phyloP scores from a whole-genome alignment of 2,888 invertebrate species.

The Spodoptera picta region DNA sequence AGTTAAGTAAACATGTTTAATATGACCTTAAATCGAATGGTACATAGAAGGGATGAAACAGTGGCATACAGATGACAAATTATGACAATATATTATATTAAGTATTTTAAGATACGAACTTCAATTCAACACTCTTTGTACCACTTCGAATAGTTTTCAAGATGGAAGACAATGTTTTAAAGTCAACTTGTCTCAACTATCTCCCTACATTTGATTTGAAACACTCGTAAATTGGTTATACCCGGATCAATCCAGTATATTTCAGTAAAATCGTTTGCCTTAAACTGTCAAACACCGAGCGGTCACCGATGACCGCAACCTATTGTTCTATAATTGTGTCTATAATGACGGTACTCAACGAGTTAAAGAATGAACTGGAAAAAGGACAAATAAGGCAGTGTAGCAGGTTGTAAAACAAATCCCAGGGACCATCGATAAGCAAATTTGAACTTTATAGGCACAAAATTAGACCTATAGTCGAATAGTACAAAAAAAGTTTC shows the following conservation, averaged over 20 bases:
- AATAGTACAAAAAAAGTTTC: conserved; percentile 6
- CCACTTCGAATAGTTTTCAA: conserved; percentile 4
- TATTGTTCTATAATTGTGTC: too few species aligned
- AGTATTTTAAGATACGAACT: background rate
- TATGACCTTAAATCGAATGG: background rate
- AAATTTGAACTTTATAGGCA: conserved; percentile 11
- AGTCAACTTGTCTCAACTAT: conserved; percentile 7
- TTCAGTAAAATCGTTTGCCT: too few species aligned
- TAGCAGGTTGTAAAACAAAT: conserved; percentile 12
- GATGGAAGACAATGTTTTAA: conserved; percentile 4
- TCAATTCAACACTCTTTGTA: conserved; percentile 1
- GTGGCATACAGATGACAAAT: background rate
- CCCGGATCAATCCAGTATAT: too few species aligned
- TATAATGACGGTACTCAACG: background rate
- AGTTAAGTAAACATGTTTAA: conserved; percentile 6
- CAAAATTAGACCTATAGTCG: background rate
- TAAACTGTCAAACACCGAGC: too few species aligned
- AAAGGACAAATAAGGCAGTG: conserved; percentile 1
- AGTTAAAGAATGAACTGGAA: background rate
- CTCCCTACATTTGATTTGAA: background rate
- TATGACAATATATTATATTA: background rate
- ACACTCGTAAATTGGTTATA: background rate
- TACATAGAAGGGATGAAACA: conserved; percentile 13
- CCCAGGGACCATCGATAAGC: conserved; percentile 4
- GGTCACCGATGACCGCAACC: too few species aligned